These are phyloP conservation scores for Dendronephthya gigantea DNA, from an alignment of 64 coral and sea anemone genomes.

Conservation along the genomic window DNA sequence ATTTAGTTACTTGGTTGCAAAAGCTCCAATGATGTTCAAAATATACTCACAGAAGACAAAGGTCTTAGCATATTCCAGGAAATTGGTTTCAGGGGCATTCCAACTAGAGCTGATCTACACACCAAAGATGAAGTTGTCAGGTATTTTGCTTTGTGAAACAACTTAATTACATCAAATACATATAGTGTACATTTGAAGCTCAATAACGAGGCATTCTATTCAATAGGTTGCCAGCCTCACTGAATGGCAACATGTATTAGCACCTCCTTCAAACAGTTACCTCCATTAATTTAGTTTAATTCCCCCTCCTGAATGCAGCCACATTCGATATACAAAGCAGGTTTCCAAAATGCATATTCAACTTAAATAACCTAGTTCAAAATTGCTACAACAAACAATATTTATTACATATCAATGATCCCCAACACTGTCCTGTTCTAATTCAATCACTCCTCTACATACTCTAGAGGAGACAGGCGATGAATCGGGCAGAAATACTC, in stretches of 20 bases:
- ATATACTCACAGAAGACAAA: neutral
- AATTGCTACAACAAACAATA: neutral
- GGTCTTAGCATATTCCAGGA: constrained; percentile 1
- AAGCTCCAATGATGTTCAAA: neutral
- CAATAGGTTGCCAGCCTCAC: neutral
- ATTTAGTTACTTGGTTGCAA: neutral
- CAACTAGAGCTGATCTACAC: neutral
- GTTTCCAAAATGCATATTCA: neutral
- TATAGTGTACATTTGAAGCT: neutral
- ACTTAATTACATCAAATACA: neutral
- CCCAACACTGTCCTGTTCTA: neutral
- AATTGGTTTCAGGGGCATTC: neutral
- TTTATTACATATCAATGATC: neutral
- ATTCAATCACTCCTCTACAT: neutral
- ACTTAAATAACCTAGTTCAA: neutral
- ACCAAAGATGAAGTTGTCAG: constrained; percentile 11
- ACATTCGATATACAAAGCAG: neutral
- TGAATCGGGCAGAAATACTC: neutral
- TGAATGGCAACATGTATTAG: neutral
- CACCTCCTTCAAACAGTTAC: neutral
- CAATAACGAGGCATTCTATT: neutral
- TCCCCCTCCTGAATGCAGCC: neutral
- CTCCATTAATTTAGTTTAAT: neutral
- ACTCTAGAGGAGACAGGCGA: neutral
- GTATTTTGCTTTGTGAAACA: neutral